A percentile compares a stretch with the other conserved stretches of the same genome.
Evolutionary conservation across 92 coral and sea anemone species (phyloP).

Genomic region (Blastomussa wellsi): DNA sequence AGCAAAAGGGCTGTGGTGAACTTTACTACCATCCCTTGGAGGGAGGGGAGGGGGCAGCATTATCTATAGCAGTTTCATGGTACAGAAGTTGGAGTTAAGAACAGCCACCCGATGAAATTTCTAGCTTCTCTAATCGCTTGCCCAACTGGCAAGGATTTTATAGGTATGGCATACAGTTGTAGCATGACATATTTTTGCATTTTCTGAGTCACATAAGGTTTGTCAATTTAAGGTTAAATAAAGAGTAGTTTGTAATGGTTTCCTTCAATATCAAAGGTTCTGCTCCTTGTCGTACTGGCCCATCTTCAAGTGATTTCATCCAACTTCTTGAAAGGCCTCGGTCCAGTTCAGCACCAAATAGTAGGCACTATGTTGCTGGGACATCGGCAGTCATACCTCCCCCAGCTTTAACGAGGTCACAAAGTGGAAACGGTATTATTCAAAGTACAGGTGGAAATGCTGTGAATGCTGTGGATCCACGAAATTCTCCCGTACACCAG

Average conservation of each 20-base stretch:
- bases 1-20: not conserved
- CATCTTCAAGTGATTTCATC: conserved; percentile 63
- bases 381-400: conserved; percentile 85
- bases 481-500: conserved; percentile 50
- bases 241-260: conserved; percentile 10
- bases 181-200: not conserved
- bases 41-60: not conserved
- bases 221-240: not conserved
- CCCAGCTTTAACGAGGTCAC: conserved; percentile 74
- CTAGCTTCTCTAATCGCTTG: not conserved
- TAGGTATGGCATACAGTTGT: not conserved
- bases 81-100: not conserved
- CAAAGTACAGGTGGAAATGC: conserved; percentile 41
- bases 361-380: conserved; percentile 75
- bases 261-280: conserved; percentile 64
- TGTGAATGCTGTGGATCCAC: conserved; percentile 30
- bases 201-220: not conserved
- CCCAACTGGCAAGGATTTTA: not conserved
- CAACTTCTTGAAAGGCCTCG: conserved; percentile 85
- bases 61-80: not conserved
- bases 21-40: not conserved
- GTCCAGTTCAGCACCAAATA: conserved; percentile 82
- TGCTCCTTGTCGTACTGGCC: conserved; percentile 84
- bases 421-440: conserved; percentile 49
- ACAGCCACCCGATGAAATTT: not conserved